Evolutionary conservation across 2,113 vertebrate species (phyloP).

Genomic region (Mesoclemmys tuberculata): DNA sequence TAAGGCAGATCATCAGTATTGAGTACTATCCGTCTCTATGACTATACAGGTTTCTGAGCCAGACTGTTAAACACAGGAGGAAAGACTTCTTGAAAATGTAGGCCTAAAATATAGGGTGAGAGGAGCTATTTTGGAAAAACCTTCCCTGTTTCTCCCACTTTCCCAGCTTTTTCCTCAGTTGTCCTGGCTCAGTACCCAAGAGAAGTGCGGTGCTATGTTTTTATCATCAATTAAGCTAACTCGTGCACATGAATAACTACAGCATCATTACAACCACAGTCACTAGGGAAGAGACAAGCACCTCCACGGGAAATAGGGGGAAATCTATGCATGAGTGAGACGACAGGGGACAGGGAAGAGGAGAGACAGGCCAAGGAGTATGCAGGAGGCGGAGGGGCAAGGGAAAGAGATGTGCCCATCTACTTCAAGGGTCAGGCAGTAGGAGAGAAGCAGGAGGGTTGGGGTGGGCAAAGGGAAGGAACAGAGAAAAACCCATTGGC

Average conservation of each 20-base stretch:
- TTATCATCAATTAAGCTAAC: not conserved
- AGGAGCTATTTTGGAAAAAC: not conserved
- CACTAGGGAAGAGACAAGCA: not conserved
- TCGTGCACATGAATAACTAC: not conserved
- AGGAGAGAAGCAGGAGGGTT: not conserved
- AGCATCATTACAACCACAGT: not conserved
- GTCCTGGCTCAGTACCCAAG: conserved; percentile 34
- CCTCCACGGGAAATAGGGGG: not conserved
- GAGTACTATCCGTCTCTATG: not conserved
- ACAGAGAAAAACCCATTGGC: conserved; percentile 25
- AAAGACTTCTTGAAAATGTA: conserved; percentile 38
- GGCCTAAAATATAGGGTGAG: not conserved
- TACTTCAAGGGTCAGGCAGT: not conserved
- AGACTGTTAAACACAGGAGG: not conserved
- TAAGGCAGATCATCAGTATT: not conserved
- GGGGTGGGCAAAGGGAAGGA: not conserved
- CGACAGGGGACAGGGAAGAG: not conserved
- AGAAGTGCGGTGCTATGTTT: conserved; percentile 20
- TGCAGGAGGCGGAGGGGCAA: not conserved
- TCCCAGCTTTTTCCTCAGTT: conserved; percentile 6
- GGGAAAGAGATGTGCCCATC: not conserved
- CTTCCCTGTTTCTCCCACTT: not conserved
- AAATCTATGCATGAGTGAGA: not conserved
- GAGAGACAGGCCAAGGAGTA: not conserved
- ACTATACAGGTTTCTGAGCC: not conserved